phyloP scores from a whole-genome alignment of 2,113 vertebrate species.

The Xiphophorus hellerii region DNA sequence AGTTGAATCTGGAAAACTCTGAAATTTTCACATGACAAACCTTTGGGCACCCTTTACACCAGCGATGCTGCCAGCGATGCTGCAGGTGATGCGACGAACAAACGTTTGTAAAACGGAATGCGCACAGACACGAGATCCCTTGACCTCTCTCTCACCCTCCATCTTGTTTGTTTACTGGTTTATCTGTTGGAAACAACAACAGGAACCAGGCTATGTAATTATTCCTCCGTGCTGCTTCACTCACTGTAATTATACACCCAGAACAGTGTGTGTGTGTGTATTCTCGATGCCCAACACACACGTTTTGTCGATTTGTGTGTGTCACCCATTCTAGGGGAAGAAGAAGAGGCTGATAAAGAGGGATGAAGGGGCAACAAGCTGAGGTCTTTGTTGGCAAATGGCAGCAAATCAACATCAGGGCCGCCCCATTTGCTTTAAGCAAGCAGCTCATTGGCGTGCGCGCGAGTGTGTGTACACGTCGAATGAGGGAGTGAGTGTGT shows the following conservation, averaged over 20 bases:
- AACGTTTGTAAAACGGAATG: not conserved
- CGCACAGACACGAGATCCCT: conserved; percentile 18
- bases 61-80: not conserved
- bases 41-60: not conserved
- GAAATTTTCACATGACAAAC: no score
- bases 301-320: conserved; percentile 28
- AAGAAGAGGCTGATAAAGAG: conserved; percentile 17
- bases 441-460: conserved; percentile 48
- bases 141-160: conserved; percentile 63
- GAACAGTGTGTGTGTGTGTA: conserved; percentile 28
- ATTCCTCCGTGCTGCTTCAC: conserved; percentile 77
- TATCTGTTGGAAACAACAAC: conserved; percentile 75
- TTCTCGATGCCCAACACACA: conserved; percentile 2
- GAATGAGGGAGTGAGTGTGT: conserved; percentile 36
- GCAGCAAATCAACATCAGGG: conserved; percentile 69
- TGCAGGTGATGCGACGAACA: not conserved
- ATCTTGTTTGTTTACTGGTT: conserved; percentile 71
- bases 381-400: conserved; percentile 75
- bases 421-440: conserved; percentile 68
- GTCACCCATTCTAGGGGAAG: conserved; percentile 16
- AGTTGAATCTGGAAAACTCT: no score
- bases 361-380: conserved; percentile 65
- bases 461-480: conserved; percentile 29
- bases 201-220: conserved; percentile 73
- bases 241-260: conserved; percentile 77